Evolutionary conservation across 1,140 invertebrate species (phyloP).

Genomic region (Bombyx mori): DNA sequence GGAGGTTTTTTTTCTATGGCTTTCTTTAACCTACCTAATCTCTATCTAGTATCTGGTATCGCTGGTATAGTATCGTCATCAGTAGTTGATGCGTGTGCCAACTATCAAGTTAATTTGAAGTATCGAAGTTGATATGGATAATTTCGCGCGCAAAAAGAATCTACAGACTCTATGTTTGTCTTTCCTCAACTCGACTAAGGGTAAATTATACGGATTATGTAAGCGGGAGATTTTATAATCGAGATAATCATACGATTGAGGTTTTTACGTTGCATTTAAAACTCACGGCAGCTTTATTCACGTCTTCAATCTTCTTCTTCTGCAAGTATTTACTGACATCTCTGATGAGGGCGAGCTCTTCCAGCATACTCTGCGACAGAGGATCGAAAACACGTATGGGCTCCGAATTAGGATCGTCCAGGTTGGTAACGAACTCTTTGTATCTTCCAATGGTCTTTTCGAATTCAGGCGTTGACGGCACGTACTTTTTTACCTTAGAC

Average conservation of each 20-base stretch:
- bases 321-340: constrained; percentile 36
- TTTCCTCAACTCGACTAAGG: too few relatives aligned
- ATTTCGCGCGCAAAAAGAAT: too few relatives aligned
- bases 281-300: constrained; percentile 32
- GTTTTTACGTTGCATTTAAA: not conserved
- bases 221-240: too few relatives aligned
- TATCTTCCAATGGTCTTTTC: constrained; percentile 12
- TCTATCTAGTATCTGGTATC: too few relatives aligned
- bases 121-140: not conserved
- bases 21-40: too few relatives aligned
- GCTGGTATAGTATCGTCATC: not conserved
- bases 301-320: constrained; percentile 40
- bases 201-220: too few relatives aligned
- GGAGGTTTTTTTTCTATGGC: too few relatives aligned
- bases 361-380: constrained; percentile 15
- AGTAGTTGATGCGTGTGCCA: not conserved
- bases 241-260: not conserved
- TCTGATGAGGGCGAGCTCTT: constrained; percentile 36
- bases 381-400: constrained; percentile 29
- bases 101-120: not conserved
- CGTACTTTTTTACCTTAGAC: too few relatives aligned
- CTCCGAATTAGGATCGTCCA: constrained; percentile 11
- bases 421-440: constrained; percentile 10
- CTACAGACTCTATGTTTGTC: too few relatives aligned
- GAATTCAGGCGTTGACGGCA: constrained; percentile 7